Percentiles rank a stretch among this genome's conserved stretches.
Conservation (phyloP, 1,140 invertebrate species). For the Mya arenaria region DNA sequence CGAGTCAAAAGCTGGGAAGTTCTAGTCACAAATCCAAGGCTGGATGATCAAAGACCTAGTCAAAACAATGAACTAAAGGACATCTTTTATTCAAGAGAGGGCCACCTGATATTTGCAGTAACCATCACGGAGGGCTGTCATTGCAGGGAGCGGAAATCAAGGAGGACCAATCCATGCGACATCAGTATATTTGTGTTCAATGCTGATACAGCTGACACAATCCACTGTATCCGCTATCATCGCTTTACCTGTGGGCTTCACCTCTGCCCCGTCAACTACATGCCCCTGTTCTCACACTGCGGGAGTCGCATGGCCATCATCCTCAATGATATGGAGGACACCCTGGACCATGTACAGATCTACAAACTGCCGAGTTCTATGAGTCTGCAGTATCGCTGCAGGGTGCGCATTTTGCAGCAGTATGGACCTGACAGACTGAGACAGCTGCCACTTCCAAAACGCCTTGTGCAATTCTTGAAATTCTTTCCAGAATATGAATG, state of each 20-base stretch:
- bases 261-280: constrained; percentile 79
- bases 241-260: constrained; percentile 78
- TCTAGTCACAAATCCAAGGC: constrained; percentile 70
- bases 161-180: constrained; percentile 73
- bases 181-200: constrained; percentile 79
- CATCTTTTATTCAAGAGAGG: constrained; percentile 77
- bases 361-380: constrained; percentile 77
- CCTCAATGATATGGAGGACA: constrained; percentile 75
- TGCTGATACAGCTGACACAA: constrained; percentile 75
- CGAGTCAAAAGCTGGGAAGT: constrained; percentile 72
- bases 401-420: constrained; percentile 76
- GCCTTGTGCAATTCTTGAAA: constrained; percentile 77
- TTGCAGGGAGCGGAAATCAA: constrained; percentile 76
- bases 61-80: constrained; percentile 76
- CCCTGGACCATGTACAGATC: constrained; percentile 77
- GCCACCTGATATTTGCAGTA: constrained; percentile 77
- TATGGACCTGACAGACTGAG: constrained; percentile 71
- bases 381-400: constrained; percentile 77
- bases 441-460: constrained; percentile 74
- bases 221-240: constrained; percentile 80
- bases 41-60: constrained; percentile 73
- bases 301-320: constrained; percentile 80
- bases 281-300: constrained; percentile 78
- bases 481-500: constrained; percentile 78
- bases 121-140: constrained; percentile 76